phyloP scores from a whole-genome alignment of 2,888 invertebrate species.

The Toxonevra muliebris region DNA sequence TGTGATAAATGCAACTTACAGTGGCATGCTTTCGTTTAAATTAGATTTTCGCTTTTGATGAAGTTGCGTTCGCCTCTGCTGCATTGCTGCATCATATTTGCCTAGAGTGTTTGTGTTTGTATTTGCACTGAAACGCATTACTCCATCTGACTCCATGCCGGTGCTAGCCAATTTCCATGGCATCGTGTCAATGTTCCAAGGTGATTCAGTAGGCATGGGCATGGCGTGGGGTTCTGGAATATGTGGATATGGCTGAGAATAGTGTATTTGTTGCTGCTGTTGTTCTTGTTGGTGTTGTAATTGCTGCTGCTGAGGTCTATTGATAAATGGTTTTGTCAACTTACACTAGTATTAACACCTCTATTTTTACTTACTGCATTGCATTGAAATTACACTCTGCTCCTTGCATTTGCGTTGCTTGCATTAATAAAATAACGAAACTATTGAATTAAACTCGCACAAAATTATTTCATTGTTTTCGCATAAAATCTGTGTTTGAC shows the following conservation, averaged over 20 bases:
- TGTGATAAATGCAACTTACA: constrained; percentile 66
- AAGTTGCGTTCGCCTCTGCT: constrained; percentile 43
- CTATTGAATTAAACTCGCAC: no score
- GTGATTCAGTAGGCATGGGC: constrained; percentile 47
- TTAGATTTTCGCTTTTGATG: constrained; percentile 59
- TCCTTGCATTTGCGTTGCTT: not conserved
- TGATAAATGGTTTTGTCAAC: not conserved
- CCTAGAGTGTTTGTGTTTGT: constrained; percentile 28
- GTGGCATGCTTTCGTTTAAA: constrained; percentile 55
- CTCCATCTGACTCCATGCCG: constrained; percentile 58
- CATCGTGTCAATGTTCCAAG: constrained; percentile 68
- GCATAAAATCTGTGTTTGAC: constrained; percentile 8
- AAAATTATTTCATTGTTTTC: not conserved
- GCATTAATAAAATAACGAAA: no score
- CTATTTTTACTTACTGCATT: constrained; percentile 23
- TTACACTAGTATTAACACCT: not conserved
- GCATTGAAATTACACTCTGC: not conserved
- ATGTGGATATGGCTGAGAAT: constrained; percentile 7
- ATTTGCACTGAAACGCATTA: constrained; percentile 55
- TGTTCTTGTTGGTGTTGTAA: constrained; percentile 8
- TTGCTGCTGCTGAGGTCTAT: not conserved
- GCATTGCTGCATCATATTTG: not conserved
- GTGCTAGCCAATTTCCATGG: constrained; percentile 67
- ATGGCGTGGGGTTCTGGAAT: constrained; percentile 41
- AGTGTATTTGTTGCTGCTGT: constrained; percentile 10